Percentiles rank a stretch among this genome's conserved stretches.
These are phyloP conservation scores for Rhodinocichla rosea DNA, from an alignment of 2,113 vertebrate genomes.

Conservation along the genomic window DNA sequence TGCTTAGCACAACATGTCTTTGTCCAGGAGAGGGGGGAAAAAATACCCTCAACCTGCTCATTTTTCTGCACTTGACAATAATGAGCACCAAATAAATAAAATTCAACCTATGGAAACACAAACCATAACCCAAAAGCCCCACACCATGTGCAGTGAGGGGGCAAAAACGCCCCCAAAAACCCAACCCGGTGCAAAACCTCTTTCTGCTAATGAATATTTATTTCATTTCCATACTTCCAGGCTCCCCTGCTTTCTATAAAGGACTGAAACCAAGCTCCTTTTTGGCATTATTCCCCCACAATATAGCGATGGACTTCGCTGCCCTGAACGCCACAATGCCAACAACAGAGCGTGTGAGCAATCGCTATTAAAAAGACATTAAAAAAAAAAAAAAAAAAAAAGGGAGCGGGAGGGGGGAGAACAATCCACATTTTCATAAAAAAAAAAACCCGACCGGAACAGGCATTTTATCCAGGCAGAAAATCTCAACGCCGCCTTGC, in stretches of 20 bases:
- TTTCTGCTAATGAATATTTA: constrained; percentile 51
- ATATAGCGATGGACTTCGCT: constrained; percentile 3
- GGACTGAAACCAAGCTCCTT: constrained; percentile 31
- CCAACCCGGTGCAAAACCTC: not conserved
- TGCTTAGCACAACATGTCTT: constrained; percentile 38
- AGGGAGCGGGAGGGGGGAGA: fast-evolving
- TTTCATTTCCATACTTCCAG: constrained; percentile 47
- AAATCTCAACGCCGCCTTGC: not conserved
- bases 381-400: not conserved
- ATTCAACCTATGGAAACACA: constrained; percentile 39
- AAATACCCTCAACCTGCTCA: constrained; percentile 12
- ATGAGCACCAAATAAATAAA: constrained; percentile 39
- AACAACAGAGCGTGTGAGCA: constrained; percentile 7
- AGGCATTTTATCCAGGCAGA: not conserved
- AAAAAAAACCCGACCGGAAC: not conserved
- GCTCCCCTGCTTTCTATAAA: constrained; percentile 48
- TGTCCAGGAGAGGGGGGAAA: constrained; percentile 16
- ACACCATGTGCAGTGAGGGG: not conserved
- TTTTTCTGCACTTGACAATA: constrained; percentile 50
- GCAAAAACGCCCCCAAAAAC: not conserved
- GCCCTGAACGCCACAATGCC: constrained; percentile 42
- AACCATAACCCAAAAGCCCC: constrained; percentile 54
- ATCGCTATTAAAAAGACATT: not conserved
- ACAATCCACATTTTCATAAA: not conserved
- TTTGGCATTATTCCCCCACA: constrained; percentile 36